Conservation (phyloP, 2,888 invertebrate genomes). For the Troides aeacus region DNA sequence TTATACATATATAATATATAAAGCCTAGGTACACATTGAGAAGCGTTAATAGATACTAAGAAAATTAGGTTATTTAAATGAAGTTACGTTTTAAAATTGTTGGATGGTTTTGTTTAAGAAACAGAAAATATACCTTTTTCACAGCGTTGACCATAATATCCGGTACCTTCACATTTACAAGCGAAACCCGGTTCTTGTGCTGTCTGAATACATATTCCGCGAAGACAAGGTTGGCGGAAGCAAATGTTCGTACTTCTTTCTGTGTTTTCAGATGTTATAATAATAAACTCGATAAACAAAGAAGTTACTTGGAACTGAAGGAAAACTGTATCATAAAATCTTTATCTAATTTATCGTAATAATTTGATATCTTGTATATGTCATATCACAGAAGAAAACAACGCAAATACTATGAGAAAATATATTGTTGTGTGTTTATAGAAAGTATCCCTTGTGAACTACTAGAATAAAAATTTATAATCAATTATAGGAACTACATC, state of each 20-base stretch:
- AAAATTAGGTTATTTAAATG: neutral
- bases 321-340: neutral
- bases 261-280: constrained; percentile 32
- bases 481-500: too few species aligned
- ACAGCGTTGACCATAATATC: constrained; percentile 85
- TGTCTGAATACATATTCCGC: constrained; percentile 85
- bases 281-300: neutral
- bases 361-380: too few species aligned
- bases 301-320: neutral
- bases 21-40: neutral
- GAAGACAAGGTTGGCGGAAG: constrained; percentile 80
- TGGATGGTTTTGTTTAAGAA: neutral
- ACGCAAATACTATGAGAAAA: too few species aligned
- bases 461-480: too few species aligned
- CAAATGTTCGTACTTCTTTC: constrained; percentile 82
- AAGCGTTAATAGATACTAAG: neutral
- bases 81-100: neutral
- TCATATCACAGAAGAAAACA: too few species aligned
- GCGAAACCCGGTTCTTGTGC: constrained; percentile 82
- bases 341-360: too few species aligned
- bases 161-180: constrained; percentile 87
- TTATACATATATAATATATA: neutral
- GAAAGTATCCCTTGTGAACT: too few species aligned
- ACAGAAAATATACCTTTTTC: constrained; percentile 76
- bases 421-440: too few species aligned